phyloP scores from a whole-genome alignment of 2,888 invertebrate genomes.

The Geotrupes spiniger region DNA sequence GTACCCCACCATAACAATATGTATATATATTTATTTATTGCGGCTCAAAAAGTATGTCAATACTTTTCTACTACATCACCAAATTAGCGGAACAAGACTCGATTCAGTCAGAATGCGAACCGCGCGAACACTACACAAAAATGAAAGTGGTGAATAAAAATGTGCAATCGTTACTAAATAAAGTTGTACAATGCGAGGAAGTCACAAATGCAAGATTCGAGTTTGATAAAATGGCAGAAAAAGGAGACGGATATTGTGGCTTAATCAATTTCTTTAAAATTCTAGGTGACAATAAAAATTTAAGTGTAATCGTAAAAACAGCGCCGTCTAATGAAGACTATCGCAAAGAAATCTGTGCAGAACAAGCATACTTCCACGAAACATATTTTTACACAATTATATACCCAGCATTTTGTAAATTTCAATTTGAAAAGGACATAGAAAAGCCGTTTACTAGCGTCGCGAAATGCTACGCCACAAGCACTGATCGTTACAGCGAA shows the following conservation, averaged over 20 bases:
- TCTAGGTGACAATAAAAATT: neutral
- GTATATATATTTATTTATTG: too few species aligned
- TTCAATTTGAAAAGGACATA: constrained; percentile 11
- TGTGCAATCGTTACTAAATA: too few species aligned
- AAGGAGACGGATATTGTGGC: constrained; percentile 25
- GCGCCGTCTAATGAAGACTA: constrained; percentile 3
- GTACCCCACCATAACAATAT: too few species aligned
- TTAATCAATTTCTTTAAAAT: constrained; percentile 20
- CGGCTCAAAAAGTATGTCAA: too few species aligned
- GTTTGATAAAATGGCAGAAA: neutral
- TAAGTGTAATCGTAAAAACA: constrained; percentile 16
- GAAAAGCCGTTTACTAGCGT: constrained; percentile 8
- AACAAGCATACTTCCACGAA: constrained; percentile 18
- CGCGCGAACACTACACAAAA: too few species aligned
- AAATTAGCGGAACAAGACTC: too few species aligned
- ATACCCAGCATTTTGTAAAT: constrained; percentile 12
- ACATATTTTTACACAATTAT: constrained; percentile 17
- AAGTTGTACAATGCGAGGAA: too few species aligned
- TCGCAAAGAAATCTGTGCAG: constrained; percentile 2
- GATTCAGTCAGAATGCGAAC: too few species aligned
- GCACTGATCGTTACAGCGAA: constrained; percentile 3
- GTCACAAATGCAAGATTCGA: too few species aligned
- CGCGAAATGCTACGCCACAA: constrained; percentile 18
- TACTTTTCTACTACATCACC: too few species aligned
- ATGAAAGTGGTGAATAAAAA: too few species aligned